phyloP scores from a whole-genome alignment of 2,113 vertebrate genomes.

The Ammodytes marinus region DNA sequence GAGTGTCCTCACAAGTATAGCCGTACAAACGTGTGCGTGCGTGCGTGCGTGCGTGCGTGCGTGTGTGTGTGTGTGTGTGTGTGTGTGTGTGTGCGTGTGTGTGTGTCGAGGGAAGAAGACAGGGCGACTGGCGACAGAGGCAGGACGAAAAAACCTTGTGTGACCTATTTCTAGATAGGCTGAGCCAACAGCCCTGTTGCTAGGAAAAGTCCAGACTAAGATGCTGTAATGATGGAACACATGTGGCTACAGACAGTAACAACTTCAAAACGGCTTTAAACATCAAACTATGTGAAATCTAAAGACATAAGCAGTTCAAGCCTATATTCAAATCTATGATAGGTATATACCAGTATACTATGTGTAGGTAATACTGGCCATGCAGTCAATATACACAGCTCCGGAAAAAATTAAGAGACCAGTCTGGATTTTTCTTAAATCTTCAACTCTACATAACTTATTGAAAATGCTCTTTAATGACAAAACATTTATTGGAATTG shows the following conservation, averaged over 20 bases:
- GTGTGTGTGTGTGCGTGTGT: conserved; percentile 14
- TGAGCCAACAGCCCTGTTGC: conserved; percentile 54
- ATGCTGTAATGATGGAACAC: not conserved
- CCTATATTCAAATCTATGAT: not conserved
- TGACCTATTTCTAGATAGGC: conserved; percentile 75
- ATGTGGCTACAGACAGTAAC: not conserved
- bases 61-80: conserved; percentile 11
- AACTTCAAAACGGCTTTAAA: not conserved
- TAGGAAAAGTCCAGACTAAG: conserved; percentile 43
- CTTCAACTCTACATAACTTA: too few species aligned
- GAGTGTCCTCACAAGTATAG: too few species aligned
- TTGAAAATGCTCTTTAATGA: too few species aligned
- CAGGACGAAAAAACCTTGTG: conserved; percentile 26
- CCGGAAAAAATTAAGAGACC: too few species aligned
- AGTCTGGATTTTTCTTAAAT: too few species aligned
- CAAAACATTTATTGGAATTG: too few species aligned
- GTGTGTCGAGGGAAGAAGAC: conserved; percentile 21
- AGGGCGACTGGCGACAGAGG: not conserved
- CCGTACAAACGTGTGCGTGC: too few species aligned
- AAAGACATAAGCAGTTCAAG: not conserved
- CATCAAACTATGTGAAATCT: not conserved
- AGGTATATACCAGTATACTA: not conserved
- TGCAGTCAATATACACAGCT: not conserved
- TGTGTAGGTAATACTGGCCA: not conserved
- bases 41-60: not conserved